phyloP scores from a whole-genome alignment of 2,888 invertebrate genomes.

The Brachypterus glaber region DNA sequence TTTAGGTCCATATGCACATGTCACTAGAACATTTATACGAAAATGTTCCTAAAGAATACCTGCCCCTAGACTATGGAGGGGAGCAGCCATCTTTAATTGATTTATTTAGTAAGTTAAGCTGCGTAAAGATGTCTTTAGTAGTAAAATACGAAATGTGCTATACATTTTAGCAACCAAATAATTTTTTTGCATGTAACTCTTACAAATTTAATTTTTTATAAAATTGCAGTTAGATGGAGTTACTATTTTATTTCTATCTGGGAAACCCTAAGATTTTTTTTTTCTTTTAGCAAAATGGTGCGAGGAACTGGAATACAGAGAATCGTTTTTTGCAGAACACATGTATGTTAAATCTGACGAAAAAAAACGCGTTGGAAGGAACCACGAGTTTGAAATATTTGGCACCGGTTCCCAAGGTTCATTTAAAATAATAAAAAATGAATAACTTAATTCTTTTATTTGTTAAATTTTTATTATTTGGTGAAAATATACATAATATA shows the following conservation, averaged over 20 bases:
- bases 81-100: conserved; percentile 4
- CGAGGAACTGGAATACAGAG: not conserved
- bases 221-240: no score
- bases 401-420: conserved; percentile 6
- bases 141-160: no score
- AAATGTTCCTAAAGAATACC: conserved; percentile 10
- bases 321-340: not conserved
- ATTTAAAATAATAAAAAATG: conserved; percentile 6
- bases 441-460: no score
- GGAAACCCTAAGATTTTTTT: not conserved
- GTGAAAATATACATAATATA: no score
- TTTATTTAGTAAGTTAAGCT: conserved; percentile 5
- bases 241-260: not conserved
- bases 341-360: conserved; percentile 1
- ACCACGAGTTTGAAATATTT: conserved; percentile 6
- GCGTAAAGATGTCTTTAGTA: no score
- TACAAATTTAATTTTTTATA: no score
- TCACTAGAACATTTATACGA: conserved; percentile 4
- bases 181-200: no score
- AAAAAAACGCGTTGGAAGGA: not conserved
- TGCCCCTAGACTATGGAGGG: conserved; percentile 14
- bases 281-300: conserved; percentile 4
- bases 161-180: no score
- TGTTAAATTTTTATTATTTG: no score
- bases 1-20: conserved; percentile 1